phyloP scores from a whole-genome alignment of 2,113 vertebrate genomes.

The Asarcornis scutulata region DNA sequence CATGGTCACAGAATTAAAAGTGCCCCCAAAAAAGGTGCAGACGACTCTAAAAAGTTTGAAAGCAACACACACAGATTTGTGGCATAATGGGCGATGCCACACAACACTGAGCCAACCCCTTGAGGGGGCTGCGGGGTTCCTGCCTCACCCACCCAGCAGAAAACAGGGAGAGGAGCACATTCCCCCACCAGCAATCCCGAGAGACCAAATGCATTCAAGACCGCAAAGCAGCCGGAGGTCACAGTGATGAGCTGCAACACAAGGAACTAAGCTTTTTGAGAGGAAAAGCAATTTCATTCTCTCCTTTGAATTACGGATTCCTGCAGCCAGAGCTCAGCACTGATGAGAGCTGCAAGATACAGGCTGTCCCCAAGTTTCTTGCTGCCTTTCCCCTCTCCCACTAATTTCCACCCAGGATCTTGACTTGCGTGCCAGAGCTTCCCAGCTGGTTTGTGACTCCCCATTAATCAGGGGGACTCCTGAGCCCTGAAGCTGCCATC shows the following conservation, averaged over 20 bases:
- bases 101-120: not conserved
- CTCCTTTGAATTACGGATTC: not conserved
- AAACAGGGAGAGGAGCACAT: not conserved
- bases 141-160: not conserved
- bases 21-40: not conserved
- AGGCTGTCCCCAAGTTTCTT: not conserved
- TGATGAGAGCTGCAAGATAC: not conserved
- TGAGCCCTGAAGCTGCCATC: not conserved
- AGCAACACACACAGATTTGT: no score
- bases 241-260: not conserved
- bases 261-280: not conserved
- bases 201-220: not conserved
- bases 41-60: not conserved
- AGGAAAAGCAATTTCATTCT: not conserved
- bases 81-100: not conserved
- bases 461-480: not conserved
- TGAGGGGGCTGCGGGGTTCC: not conserved
- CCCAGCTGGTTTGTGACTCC: not conserved
- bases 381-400: not conserved
- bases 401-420: not conserved
- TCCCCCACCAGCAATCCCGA: not conserved
- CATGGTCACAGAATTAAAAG: not conserved
- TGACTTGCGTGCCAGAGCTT: not conserved
- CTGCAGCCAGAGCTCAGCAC: not conserved
- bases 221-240: accelerated